Percentiles rank a stretch among this genome's conserved stretches.
These are phyloP conservation scores for Calonectris borealis DNA, from an alignment of 2,113 vertebrate species.

Conservation along the genomic window DNA sequence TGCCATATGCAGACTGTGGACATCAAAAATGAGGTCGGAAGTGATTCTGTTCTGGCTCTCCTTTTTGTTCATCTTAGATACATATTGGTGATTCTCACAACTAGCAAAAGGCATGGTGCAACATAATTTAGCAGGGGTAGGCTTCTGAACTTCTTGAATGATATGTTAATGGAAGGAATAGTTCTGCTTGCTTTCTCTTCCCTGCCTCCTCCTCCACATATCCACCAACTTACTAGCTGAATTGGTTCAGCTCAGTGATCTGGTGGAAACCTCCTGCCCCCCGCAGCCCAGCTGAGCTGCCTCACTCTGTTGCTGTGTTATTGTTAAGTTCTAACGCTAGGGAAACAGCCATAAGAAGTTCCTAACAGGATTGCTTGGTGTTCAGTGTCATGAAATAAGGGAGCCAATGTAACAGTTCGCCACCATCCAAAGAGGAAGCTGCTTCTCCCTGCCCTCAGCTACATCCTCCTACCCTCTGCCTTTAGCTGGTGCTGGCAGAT, in stretches of 20 bases:
- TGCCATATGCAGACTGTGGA: not conserved
- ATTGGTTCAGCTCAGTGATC: not conserved
- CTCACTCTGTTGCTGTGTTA: rapidly evolving
- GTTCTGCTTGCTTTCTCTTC: not conserved
- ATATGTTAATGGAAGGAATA: not conserved
- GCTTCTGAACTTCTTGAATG: not conserved
- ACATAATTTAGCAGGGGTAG: not conserved
- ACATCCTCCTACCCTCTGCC: rapidly evolving
- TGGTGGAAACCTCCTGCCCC: not conserved
- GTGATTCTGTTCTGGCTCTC: not conserved
- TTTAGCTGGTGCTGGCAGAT: not conserved
- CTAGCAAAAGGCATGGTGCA: not conserved
- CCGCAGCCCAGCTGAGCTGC: not conserved
- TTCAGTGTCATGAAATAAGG: not conserved
- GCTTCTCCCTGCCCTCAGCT: not conserved
- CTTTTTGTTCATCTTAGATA: not conserved
- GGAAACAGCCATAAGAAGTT: not conserved
- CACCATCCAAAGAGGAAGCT: not conserved
- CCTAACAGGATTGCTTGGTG: not conserved
- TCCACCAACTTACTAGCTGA: not conserved
- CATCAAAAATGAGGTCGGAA: not conserved
- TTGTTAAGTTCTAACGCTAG: not conserved
- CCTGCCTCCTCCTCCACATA: rapidly evolving
- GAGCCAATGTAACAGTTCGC: rapidly evolving
- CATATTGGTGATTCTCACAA: not conserved